These are phyloP conservation scores for Oncorhynchus keta DNA, from an alignment of 2,113 vertebrate genomes.

Conservation along the genomic window DNA sequence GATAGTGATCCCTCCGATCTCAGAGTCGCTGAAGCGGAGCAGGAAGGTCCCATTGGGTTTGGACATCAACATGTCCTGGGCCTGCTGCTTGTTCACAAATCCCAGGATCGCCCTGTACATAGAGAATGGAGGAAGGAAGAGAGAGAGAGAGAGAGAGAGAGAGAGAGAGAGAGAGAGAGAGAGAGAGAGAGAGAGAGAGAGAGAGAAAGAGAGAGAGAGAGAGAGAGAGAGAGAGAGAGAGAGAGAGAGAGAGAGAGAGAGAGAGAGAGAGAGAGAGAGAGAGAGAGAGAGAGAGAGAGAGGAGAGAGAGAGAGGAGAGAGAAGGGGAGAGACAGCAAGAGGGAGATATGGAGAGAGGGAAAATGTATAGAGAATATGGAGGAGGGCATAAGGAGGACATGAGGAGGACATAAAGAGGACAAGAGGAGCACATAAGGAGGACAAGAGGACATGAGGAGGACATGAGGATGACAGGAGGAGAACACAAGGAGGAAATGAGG, in stretches of 20 bases:
- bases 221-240: too few relatives aligned
- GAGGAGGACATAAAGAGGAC: too few relatives aligned
- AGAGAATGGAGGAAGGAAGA: background rate
- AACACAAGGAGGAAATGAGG: too few relatives aligned
- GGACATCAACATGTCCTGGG: constrained; percentile 95
- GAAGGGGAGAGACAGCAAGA: background rate
- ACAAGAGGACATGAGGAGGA: too few relatives aligned
- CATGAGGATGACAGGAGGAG: too few relatives aligned
- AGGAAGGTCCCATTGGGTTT: constrained; percentile 98
- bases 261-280: background rate
- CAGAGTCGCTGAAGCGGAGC: constrained; percentile 94
- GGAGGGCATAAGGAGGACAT: too few relatives aligned
- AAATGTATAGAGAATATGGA: too few relatives aligned
- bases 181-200: background rate
- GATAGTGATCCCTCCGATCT: constrained; percentile 97
- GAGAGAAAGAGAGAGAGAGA: background rate
- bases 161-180: background rate
- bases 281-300: background rate
- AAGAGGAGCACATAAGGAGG: too few relatives aligned
- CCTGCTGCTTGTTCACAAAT: constrained; percentile 98
- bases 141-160: background rate
- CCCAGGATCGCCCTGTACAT: constrained; percentile 88
- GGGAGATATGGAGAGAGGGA: too few relatives aligned
- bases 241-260: background rate
- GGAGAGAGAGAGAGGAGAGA: background rate